A percentile compares a stretch with the other conserved stretches of the same genome.
Conservation (phyloP, 2,888 invertebrate species). For the Dinocampus coccinellae region DNA sequence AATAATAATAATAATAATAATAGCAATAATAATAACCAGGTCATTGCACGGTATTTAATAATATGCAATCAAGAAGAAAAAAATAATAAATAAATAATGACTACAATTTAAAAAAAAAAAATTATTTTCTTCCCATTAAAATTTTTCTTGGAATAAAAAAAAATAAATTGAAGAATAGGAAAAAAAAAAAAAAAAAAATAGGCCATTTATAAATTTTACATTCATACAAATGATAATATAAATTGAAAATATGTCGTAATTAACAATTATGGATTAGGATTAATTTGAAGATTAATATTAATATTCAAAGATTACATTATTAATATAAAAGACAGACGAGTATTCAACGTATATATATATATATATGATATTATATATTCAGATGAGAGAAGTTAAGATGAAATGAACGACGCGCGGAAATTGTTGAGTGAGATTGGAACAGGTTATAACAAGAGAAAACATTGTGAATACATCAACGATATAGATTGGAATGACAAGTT, state of each 20-base stretch:
- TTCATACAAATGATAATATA: not conserved
- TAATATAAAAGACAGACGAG: slow-evolving; percentile 1
- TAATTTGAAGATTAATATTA: not conserved
- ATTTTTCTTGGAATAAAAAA: too few relatives aligned
- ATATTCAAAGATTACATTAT: not conserved
- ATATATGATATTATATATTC: not conserved
- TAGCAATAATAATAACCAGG: too few relatives aligned
- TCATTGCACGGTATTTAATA: slow-evolving; percentile 21
- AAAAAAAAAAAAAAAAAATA: slow-evolving; percentile 20
- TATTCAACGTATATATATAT: slow-evolving; percentile 32
- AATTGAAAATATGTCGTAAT: not conserved
- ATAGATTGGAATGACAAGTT: slow-evolving; percentile 34
- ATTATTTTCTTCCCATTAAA: too few relatives aligned
- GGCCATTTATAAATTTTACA: too few relatives aligned
- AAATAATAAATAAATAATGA: too few relatives aligned
- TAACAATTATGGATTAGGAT: not conserved
- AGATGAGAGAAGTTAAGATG: slow-evolving; percentile 7
- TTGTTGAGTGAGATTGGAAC: slow-evolving; percentile 16
- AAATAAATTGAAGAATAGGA: slow-evolving; percentile 4
- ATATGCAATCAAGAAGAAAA: slow-evolving; percentile 12
- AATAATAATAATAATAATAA: too few relatives aligned
- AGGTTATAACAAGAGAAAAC: slow-evolving; percentile 24
- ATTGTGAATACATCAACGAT: slow-evolving; percentile 37
- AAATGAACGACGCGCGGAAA: slow-evolving; percentile 31
- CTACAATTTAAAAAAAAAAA: too few relatives aligned